Evolutionary conservation across 2,888 invertebrate genomes (phyloP).

Genomic region (Hydrotaea cyrtoneurina): DNA sequence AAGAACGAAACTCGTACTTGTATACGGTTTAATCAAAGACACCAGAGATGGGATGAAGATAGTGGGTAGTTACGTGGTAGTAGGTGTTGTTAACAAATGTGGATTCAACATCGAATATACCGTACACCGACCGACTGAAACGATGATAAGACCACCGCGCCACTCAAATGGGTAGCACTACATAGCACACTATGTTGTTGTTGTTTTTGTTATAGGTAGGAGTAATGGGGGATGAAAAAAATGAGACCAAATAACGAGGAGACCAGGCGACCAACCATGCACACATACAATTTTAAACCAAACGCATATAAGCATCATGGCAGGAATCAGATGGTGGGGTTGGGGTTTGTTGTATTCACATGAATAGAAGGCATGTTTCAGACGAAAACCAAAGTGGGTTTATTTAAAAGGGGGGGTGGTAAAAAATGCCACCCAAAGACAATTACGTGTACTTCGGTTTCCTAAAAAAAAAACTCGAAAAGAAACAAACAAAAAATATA

Average conservation of each 20-base stretch:
- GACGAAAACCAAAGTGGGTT: neutral
- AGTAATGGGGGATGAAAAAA: conserved; percentile 4
- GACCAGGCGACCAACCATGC: conserved; percentile 13
- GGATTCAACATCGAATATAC: conserved; percentile 36
- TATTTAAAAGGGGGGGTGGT: conserved; percentile 7
- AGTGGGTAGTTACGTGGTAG: no score
- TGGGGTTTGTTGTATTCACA: conserved; percentile 22
- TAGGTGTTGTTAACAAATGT: conserved; percentile 13
- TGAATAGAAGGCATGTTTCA: conserved; percentile 29
- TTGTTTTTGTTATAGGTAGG: conserved; percentile 12
- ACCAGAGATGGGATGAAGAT: conserved; percentile 1
- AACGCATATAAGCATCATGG: conserved; percentile 33
- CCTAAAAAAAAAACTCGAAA: conserved; percentile 5
- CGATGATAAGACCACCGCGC: conserved; percentile 25
- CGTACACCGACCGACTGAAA: neutral
- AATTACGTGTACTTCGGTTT: conserved; percentile 33
- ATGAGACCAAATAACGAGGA: conserved; percentile 30
- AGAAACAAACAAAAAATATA: conserved; percentile 19
- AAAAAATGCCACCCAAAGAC: conserved; percentile 33
- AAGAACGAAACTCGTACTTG: neutral
- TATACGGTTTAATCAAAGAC: conserved; percentile 25
- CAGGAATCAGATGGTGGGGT: conserved; percentile 32
- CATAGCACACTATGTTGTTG: conserved; percentile 19
- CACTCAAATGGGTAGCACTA: conserved; percentile 40
- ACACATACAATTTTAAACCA: conserved; percentile 33